Percentiles rank a stretch among this genome's conserved stretches.
Conservation (phyloP, 1,140 invertebrate species). For the Drosophila tsacasi region DNA sequence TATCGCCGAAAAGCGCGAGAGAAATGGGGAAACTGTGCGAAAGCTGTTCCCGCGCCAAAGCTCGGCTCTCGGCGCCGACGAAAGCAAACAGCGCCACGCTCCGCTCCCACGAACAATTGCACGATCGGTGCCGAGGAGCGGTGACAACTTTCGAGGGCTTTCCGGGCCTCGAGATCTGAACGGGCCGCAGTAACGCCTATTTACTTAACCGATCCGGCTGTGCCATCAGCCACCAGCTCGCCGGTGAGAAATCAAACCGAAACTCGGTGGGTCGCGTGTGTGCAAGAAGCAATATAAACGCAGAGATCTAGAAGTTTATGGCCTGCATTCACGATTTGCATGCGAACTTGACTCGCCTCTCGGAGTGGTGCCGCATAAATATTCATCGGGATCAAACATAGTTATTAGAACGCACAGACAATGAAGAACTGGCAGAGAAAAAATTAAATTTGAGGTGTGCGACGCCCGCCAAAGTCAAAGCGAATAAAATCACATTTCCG, state of each 20-base stretch:
- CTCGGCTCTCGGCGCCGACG: conserved; percentile 17
- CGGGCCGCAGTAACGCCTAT: conserved; percentile 38
- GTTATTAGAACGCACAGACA: conserved; percentile 45
- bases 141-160: conserved; percentile 40
- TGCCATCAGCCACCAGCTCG: conserved; percentile 11
- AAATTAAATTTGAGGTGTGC: conserved; percentile 39
- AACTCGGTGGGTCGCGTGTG: neutral
- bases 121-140: conserved; percentile 33
- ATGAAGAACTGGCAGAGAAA: conserved; percentile 27
- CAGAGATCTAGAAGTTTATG: conserved; percentile 11
- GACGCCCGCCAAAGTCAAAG: conserved; percentile 47
- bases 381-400: conserved; percentile 18
- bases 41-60: conserved; percentile 33
- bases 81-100: conserved; percentile 32
- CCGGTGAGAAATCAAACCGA: neutral
- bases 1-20: conserved; percentile 21
- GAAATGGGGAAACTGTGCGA: conserved; percentile 29
- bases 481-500: conserved; percentile 50
- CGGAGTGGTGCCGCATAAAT: conserved; percentile 26
- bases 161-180: conserved; percentile 11
- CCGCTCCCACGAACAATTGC: conserved; percentile 41
- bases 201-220: conserved; percentile 44
- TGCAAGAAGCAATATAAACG: conserved; percentile 3
- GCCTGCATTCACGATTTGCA: conserved; percentile 45
- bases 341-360: conserved; percentile 26